A percentile compares a stretch with the other conserved stretches of the same genome.
Conservation (phyloP, 2,113 vertebrate species). For the Harpagus bidentatus region DNA sequence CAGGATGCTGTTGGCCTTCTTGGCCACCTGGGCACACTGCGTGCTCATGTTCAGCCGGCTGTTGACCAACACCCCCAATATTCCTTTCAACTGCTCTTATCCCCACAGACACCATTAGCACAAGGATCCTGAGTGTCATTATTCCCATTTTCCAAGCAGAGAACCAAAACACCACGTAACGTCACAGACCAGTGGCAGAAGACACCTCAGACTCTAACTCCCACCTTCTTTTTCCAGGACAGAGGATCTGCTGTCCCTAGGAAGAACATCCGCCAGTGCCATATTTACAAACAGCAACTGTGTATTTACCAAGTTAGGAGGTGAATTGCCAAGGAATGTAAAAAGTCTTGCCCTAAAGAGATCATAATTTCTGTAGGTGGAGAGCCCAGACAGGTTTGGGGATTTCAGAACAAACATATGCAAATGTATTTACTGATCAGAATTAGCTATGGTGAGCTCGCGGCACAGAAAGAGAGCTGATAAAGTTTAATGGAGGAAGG, state of each 20-base stretch:
- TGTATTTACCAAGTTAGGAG: background rate
- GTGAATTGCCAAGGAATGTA: background rate
- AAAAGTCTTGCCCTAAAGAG: background rate
- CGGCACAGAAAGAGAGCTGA: background rate
- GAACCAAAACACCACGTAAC: background rate
- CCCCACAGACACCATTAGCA: background rate
- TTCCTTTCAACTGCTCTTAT: background rate
- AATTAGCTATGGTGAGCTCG: background rate
- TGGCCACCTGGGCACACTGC: background rate
- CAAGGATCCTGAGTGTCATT: background rate
- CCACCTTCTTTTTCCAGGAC: background rate
- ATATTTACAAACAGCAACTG: background rate
- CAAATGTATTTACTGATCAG: background rate
- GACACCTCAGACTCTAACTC: background rate
- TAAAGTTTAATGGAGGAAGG: background rate
- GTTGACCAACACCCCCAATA: background rate
- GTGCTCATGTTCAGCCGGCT: background rate
- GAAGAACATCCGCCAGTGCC: background rate
- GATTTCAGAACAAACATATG: background rate
- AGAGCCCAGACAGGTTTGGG: background rate
- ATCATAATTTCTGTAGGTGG: background rate
- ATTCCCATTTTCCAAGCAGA: background rate
- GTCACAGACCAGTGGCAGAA: background rate
- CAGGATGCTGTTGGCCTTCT: background rate
- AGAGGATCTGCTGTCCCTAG: background rate